Conservation (phyloP, 1,140 invertebrate genomes). For the Nebria ingens region DNA sequence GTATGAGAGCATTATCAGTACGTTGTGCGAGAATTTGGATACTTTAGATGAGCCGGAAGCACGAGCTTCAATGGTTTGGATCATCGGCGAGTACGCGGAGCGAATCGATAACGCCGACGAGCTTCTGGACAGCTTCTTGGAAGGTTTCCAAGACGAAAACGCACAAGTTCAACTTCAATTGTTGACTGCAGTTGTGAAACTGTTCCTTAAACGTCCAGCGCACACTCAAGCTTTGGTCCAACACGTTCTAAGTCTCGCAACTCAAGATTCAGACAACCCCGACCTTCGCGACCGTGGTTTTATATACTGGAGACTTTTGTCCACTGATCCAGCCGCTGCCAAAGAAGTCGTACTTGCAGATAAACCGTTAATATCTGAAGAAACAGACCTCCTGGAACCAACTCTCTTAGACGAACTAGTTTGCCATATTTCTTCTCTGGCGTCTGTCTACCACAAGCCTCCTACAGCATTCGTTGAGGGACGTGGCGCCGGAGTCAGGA, state of each 20-base stretch:
- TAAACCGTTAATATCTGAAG: conserved; percentile 98
- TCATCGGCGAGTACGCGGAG: conserved; percentile 98
- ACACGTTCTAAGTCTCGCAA: conserved; percentile 83
- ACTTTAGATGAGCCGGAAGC: conserved; percentile 99
- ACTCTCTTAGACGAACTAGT: conserved; percentile 97
- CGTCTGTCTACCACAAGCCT: conserved; percentile 99
- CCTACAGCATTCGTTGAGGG: conserved; percentile 97
- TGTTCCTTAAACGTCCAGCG: conserved; percentile 95
- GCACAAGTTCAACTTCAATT: conserved; percentile 97
- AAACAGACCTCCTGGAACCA: conserved; percentile 96
- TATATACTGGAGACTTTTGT: conserved; percentile 96
- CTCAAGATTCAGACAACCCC: conserved; percentile 99
- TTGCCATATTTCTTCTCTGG: conserved; percentile 96
- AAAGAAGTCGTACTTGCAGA: conserved; percentile 99
- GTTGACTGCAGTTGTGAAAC: conserved; percentile 95
- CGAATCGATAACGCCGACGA: conserved; percentile 99
- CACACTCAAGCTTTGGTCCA: conserved; percentile 98
- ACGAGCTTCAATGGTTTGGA: conserved; percentile 99
- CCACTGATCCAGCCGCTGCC: conserved; percentile 95
- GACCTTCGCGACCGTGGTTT: conserved; percentile 97
- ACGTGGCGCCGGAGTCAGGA: conserved; percentile 36
- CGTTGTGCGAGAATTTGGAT: conserved; percentile 97
- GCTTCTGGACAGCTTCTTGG: conserved; percentile 93
- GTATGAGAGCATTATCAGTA: conserved; percentile 99
- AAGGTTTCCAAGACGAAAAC: conserved; percentile 99